A percentile compares a stretch with the other conserved stretches of the same genome.
Conservation (phyloP, 2,797 vertebrate species). For the Heteromormyrus szaboi region DNA sequence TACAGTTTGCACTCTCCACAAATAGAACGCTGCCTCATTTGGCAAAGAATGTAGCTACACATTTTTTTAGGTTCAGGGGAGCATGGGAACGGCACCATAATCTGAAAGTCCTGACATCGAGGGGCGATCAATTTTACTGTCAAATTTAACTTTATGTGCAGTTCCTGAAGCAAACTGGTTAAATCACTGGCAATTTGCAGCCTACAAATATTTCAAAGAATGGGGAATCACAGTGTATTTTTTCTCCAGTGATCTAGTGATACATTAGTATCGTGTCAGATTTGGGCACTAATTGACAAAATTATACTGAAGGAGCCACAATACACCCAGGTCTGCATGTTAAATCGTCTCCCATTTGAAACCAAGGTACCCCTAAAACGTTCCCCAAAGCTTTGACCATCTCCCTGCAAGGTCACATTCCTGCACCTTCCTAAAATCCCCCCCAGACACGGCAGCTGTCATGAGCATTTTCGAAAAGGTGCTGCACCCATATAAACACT, state of each 20-base stretch:
- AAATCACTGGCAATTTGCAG: not conserved
- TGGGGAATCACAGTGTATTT: not conserved
- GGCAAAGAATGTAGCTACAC: not conserved
- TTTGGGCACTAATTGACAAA: not conserved
- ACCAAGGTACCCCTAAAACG: not conserved
- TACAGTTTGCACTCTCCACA: not conserved
- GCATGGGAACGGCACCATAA: not conserved
- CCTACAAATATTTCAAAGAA: not conserved
- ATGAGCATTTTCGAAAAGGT: not conserved
- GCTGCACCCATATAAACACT: not conserved
- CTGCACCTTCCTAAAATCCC: not conserved
- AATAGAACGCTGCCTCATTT: not conserved
- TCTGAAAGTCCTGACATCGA: not conserved
- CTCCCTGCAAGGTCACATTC: not conserved
- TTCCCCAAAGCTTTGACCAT: not conserved
- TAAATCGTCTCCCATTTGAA: not conserved
- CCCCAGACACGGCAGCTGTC: not conserved
- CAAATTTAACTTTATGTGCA: not conserved
- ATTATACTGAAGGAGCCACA: not conserved
- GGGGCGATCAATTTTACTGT: not conserved
- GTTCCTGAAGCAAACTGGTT: not conserved
- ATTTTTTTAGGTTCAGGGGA: not conserved
- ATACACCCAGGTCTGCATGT: not conserved
- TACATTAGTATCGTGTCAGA: not conserved
- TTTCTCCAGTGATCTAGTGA: not conserved